Evolutionary conservation across 2,797 vertebrate genomes (phyloP), one percentile per base, ranked within the genome.

Genomic region (Poecilia velifera): DNA sequence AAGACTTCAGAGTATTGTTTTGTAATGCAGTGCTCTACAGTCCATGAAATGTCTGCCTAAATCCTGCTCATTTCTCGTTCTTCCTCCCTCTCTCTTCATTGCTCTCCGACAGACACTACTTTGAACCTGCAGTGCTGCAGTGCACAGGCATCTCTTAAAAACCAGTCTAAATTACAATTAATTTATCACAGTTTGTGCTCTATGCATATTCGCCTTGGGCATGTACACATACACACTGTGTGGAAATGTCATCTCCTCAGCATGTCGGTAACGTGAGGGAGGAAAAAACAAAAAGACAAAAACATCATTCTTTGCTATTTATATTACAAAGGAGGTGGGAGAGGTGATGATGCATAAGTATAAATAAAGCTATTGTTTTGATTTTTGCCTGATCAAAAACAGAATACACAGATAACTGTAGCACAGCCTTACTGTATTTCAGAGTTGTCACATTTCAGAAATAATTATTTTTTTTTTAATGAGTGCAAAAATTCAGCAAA

Each of bases 171-270:
- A 84, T 91, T 87, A 89, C 89, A 90, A 91, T 94, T 82, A 88
- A 92, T 90, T 90, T 77, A 88, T 83, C 85, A 74, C 83, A 78
- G 78, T 84, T 86, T 89, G 80, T 72, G 79, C 72, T 90, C 76
- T 64, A 22, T 45, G 70, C 84, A 88, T 80, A 78, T 73, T 83
- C 81, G 85, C 91, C 82, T 76, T 74, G 13, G 86, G 90, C 85
- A 53, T 81, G 77, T 86, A 81, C 88, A 87, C 82, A 86, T 86
- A 79, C 87, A 78, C 87, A 87, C 39, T 70, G 82, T 78, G 66
- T 90, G 89, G 82, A 83, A 87, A 74, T 85, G 89, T 86, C 85
- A 88, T 90, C 82, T 89, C 76, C 76, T 68, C 82, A 81, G 84
- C 73, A 80, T 87, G 85, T 86, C 88, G 85, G 80, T 86, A 84